A percentile compares a stretch with the other conserved stretches of the same genome.
These are phyloP conservation scores for Listrodromus nycthemerus DNA, from an alignment of 2,888 invertebrate species.

Conservation along the genomic window DNA sequence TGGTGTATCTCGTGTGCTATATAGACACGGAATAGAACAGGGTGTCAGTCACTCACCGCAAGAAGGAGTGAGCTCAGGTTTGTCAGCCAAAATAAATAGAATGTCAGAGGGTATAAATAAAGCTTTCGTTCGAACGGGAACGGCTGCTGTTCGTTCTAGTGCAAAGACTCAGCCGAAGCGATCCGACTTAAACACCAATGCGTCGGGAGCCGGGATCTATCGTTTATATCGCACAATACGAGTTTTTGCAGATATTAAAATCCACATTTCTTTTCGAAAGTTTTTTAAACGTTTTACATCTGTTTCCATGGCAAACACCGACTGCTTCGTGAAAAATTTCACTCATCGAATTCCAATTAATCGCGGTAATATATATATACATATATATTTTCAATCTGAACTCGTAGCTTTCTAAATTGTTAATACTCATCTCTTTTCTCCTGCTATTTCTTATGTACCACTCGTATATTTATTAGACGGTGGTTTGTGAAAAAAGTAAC, in stretches of 20 bases:
- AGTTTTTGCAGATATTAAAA: background rate
- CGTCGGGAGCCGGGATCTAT: background rate
- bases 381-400: conserved; percentile 17
- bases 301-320: background rate
- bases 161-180: background rate
- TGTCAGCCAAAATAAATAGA: conserved; percentile 83
- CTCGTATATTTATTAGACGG: conserved; percentile 58
- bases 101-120: conserved; percentile 83
- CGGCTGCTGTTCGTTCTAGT: conserved; percentile 56
- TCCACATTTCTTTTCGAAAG: background rate
- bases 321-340: background rate
- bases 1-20: conserved; percentile 1
- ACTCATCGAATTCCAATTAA: background rate
- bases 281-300: conserved; percentile 12
- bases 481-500: conserved; percentile 59
- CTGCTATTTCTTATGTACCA: conserved; percentile 18
- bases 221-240: background rate
- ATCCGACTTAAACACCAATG: conserved; percentile 3
- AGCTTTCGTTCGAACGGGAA: conserved; percentile 75
- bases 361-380: background rate
- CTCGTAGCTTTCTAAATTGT: background rate
- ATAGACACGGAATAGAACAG: conserved; percentile 41
- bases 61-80: conserved; percentile 69
- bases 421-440: conserved; percentile 16
- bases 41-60: conserved; percentile 73